A percentile compares a stretch with the other conserved stretches of the same genome.
Evolutionary conservation across 1,140 invertebrate species (phyloP).

Genomic region (Agrilus planipennis): DNA sequence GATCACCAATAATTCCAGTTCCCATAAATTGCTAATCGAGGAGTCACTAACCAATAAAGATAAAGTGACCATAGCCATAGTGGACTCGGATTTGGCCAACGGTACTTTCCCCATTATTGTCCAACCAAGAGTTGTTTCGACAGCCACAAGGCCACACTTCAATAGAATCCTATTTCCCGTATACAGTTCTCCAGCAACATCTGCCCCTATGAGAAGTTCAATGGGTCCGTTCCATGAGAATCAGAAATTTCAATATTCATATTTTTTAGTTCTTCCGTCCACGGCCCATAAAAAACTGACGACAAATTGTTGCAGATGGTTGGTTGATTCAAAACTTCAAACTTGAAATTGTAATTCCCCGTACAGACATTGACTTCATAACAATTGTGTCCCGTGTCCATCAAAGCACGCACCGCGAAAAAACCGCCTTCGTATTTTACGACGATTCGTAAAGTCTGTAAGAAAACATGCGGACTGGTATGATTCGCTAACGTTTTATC

Average conservation of each 20-base stretch:
- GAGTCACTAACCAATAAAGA: not conserved
- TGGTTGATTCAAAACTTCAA: too few relatives aligned
- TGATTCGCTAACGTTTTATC: too few relatives aligned
- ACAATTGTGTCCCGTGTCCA: not conserved
- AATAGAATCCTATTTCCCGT: not conserved
- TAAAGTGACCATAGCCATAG: not conserved
- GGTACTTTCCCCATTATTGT: conserved; percentile 23
- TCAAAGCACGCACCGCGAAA: not conserved
- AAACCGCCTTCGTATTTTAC: not conserved
- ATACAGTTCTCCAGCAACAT: conserved; percentile 1
- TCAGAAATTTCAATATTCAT: too few relatives aligned
- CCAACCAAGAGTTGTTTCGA: conserved; percentile 14
- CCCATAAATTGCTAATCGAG: conserved; percentile 3
- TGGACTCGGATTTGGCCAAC: not conserved
- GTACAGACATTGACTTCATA: not conserved
- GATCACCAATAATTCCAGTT: conserved; percentile 10
- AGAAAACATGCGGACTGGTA: not conserved
- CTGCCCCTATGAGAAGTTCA: conserved; percentile 3
- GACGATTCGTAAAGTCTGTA: too few relatives aligned
- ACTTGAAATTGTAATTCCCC: too few relatives aligned
- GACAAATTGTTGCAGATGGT: not conserved
- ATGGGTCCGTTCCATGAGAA: not conserved
- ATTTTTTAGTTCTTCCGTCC: conserved; percentile 10
- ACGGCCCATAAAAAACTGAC: conserved; percentile 1
- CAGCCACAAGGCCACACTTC: not conserved